These are phyloP conservation scores for Ephialtes manifestator DNA, from an alignment of 2,888 invertebrate species.

Conservation along the genomic window DNA sequence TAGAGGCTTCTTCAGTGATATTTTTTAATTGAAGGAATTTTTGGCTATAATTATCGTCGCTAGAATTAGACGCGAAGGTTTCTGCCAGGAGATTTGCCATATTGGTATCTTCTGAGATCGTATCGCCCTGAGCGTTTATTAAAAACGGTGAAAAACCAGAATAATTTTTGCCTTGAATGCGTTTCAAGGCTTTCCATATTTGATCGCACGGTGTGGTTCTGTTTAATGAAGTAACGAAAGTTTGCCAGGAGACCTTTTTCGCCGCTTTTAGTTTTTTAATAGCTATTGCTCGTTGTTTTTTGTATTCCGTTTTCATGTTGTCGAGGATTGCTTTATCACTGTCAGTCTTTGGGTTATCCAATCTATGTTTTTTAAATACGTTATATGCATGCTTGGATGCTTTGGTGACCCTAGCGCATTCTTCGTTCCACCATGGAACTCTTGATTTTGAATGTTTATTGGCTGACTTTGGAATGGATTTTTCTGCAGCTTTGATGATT, in stretches of 20 bases:
- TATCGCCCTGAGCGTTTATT: background rate
- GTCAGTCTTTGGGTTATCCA: too few relatives aligned
- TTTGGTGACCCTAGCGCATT: conserved; percentile 36
- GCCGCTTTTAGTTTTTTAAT: conserved; percentile 47
- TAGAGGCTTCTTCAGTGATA: background rate
- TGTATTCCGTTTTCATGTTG: conserved; percentile 45
- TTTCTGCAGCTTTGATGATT: conserved; percentile 39
- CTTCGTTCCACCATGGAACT: conserved; percentile 59
- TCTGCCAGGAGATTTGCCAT: background rate
- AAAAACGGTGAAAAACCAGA: background rate
- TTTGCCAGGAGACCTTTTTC: conserved; percentile 57
- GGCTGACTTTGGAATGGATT: conserved; percentile 48
- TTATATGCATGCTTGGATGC: conserved; percentile 38
- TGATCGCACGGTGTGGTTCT: conserved; percentile 1
- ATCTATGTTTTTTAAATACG: conserved; percentile 24
- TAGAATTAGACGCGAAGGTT: background rate
- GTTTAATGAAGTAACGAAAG: conserved; percentile 38
- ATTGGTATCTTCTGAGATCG: background rate
- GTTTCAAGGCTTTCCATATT: conserved; percentile 62
- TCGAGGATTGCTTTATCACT: too few relatives aligned
- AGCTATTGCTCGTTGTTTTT: too few relatives aligned
- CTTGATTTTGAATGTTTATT: background rate
- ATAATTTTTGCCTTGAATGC: conserved; percentile 38
- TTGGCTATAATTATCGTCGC: background rate
- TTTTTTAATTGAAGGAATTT: background rate